Percentiles rank a stretch among this genome's conserved stretches.
Evolutionary conservation across 2,888 invertebrate genomes (phyloP).

Genomic region (Biston betularia): DNA sequence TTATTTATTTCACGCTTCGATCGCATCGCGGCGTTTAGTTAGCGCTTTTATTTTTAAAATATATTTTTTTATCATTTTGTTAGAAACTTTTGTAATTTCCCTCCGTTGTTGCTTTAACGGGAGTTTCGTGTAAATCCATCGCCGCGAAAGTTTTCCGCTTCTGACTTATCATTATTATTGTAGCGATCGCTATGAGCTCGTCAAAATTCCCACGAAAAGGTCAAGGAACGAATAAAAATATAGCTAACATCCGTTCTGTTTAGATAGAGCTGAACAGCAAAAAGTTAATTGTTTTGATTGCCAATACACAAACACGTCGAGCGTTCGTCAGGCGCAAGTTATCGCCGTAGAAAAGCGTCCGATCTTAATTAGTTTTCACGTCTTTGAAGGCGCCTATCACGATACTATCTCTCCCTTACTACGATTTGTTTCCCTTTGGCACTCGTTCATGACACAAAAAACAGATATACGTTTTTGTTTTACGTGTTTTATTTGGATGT

Average conservation of each 20-base stretch:
- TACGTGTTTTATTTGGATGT: conserved; percentile 78
- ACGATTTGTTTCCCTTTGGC: conserved; percentile 84
- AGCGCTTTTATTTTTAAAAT: conserved; percentile 61
- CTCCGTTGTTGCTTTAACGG: conserved; percentile 46
- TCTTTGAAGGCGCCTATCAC: conserved; percentile 82
- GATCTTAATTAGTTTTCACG: conserved; percentile 86
- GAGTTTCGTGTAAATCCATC: conserved; percentile 35
- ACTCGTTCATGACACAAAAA: conserved; percentile 74
- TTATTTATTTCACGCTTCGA: conserved; percentile 83
- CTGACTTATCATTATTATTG: conserved; percentile 37
- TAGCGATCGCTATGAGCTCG: conserved; percentile 42
- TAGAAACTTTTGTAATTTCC: conserved; percentile 64
- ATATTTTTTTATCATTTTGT: conserved; percentile 60
- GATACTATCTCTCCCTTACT: conserved; percentile 83
- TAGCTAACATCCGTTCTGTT: conserved; percentile 63
- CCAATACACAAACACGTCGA: conserved; percentile 80
- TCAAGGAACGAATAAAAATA: conserved; percentile 57
- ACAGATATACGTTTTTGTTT: conserved; percentile 74
- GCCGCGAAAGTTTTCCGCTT: conserved; percentile 29
- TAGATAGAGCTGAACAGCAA: conserved; percentile 75
- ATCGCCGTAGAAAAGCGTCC: conserved; percentile 83
- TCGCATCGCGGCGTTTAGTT: conserved; percentile 76
- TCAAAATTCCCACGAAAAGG: conserved; percentile 55
- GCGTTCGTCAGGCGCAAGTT: conserved; percentile 77
- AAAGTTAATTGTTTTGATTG: conserved; percentile 86